phyloP scores from a whole-genome alignment of 2,113 vertebrate species.

The Plecturocebus donacophilus region DNA sequence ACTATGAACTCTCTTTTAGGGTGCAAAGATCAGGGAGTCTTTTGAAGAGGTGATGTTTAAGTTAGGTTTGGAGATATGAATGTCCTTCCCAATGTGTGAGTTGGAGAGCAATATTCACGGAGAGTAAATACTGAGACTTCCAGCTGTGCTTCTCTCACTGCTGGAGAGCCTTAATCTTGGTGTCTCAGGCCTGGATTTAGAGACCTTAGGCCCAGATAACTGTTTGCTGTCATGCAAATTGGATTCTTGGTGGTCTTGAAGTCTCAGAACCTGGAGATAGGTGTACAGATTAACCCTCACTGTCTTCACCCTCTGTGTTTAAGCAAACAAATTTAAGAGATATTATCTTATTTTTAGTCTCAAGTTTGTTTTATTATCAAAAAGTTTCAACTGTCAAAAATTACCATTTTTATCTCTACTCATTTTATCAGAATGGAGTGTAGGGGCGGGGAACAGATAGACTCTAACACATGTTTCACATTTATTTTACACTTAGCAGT shows the following conservation, averaged over 20 bases:
- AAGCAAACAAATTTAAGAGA: slow-evolving; percentile 42
- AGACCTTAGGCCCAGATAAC: neutral
- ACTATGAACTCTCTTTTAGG: neutral
- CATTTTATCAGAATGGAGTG: neutral
- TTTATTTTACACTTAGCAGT: neutral
- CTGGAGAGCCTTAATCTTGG: neutral
- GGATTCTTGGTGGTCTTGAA: neutral
- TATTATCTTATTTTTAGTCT: slow-evolving; percentile 27
- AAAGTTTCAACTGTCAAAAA: slow-evolving; percentile 39
- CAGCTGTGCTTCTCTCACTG: neutral
- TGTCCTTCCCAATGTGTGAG: neutral
- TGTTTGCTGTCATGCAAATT: neutral
- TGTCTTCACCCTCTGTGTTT: neutral
- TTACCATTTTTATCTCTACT: neutral
- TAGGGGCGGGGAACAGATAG: neutral
- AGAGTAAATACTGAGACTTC: neutral
- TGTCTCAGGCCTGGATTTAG: neutral
- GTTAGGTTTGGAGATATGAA: neutral
- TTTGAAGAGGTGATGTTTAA: neutral
- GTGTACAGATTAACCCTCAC: neutral
- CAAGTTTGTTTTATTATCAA: neutral
- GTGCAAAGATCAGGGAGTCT: neutral
- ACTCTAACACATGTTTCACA: neutral
- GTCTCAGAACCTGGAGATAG: neutral
- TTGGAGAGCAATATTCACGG: neutral